Evolutionary conservation across 2,888 invertebrate species (phyloP), one percentile per base, ranked within the genome.

Genomic region (Heteromyza rotundicornis): DNA sequence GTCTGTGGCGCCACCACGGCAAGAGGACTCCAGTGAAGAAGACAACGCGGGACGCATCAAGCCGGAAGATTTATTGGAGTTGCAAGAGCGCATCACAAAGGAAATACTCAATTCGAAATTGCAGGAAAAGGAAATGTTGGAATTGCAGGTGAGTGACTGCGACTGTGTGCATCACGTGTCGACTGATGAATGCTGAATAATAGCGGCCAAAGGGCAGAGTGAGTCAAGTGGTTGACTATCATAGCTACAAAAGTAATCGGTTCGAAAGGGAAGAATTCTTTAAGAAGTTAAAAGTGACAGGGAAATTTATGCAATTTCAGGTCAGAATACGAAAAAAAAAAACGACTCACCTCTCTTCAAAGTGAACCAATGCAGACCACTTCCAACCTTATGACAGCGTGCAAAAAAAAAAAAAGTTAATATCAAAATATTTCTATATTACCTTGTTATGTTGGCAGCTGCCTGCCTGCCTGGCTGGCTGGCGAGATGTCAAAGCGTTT

Each of bases 51-150:
- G 70, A 49, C 77, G 74, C 63, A 78, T 80, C 63, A 82, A 82
- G 63, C 73, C 80, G 19, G 80, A 82, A 67, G 81, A 82, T 71
- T 76, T 83, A 69, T 70, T 82, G 57, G 82, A 83, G 71, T 76
- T 83, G 59, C 82, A 82, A 64, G 80, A 83, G 67, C 82, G 82
- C 64, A 83, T 83, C 59, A 79, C 83, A 64, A 82, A 82, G 72
- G 82, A 83, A 73, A 83, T 83, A 70, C 75, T 82, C 59, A 83
- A 82, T 72, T 82, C 83, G 22, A 83, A 83, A 73, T 74, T 83
- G 62, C 79, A 82, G 67, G 82, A 81, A 72, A 80, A 80, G 65
- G 82, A 82, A 76, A 82, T 82, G 82, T 70, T 81, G 24, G 82
- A 82, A 67, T 68, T 83, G 63, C 82, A 83, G 81, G 83, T 83